Base-by-base conservation (phyloP, 2,888 invertebrate species). In the Cheilosia vulpina region DNA sequence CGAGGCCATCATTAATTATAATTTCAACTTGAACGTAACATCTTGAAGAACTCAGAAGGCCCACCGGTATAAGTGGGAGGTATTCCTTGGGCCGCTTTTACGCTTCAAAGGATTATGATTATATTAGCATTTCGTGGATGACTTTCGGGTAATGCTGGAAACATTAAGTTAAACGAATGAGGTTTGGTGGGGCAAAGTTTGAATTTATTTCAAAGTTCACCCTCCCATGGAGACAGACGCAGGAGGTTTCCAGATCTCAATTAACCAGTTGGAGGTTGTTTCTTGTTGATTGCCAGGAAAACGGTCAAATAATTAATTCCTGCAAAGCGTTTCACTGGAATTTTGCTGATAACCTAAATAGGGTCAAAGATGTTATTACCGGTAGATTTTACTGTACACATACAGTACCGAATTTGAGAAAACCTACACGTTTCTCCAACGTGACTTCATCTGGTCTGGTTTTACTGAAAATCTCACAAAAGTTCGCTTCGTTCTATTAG, bases 51-150 rank as follows among this genome's bases (percentile, higher is more conserved):
- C 63, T 71, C 47, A 38, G 45, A 43, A 45, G 76, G 38, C 47
- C 31, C n/a, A 45, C 17, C 24, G 2, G 58, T 9, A 27, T 27
- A 34, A n/a, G 27, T 5, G 6, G 19, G 21, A 21, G 4, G 43
- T 41, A 45, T 45, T 78, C 47, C 47, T 60, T 55, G 57, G 69
- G 55, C 69, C 47, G 57, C 78, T 62, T 78, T 78, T 71, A 78
- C 63, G 78, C 63, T 71, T 71, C 69, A 69, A 63, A 62, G 69
- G 78, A 78, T 78, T 78, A 78, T 78, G 78, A 69, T 71, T 71
- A 71, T 57, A 78, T 71, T 71, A 78, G 69, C 69, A 78, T 78
- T 78, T 71, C 19, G 60, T 57, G 71, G 45, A 50, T 21, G 27
- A 58, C 69, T 62, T 60, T 60, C 69, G 69, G 45, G 62, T 55